Evolutionary conservation across 2,888 invertebrate genomes (phyloP).

Genomic region (Uropetala carovei): DNA sequence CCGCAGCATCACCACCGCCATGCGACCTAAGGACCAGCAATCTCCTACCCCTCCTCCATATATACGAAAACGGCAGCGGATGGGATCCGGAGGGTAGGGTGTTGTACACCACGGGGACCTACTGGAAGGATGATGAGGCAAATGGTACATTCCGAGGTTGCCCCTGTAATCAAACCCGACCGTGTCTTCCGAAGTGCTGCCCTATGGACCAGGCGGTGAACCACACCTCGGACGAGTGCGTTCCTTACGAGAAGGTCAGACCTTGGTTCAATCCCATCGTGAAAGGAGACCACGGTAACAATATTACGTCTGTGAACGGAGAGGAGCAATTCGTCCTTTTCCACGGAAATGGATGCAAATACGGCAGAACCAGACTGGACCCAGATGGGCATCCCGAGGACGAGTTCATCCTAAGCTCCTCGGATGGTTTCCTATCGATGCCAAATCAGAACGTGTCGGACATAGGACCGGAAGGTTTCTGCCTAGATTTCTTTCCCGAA

Average conservation of each 20-base stretch:
- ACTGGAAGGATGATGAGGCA: background rate
- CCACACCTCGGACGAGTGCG: background rate
- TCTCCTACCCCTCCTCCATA: too few relatives aligned
- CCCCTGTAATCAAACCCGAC: background rate
- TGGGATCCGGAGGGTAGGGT: background rate
- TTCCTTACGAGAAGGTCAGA: background rate
- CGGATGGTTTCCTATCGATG: background rate
- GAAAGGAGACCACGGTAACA: background rate
- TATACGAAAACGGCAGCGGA: background rate
- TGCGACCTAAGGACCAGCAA: too few relatives aligned
- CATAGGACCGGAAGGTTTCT: background rate
- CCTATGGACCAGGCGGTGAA: background rate
- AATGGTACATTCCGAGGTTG: background rate
- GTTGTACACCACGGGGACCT: background rate
- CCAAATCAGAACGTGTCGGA: background rate
- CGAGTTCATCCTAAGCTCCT: background rate
- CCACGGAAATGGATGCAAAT: background rate
- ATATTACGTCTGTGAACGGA: background rate
- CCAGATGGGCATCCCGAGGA: background rate
- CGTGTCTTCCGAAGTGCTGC: constrained; percentile 50
- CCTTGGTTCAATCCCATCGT: constrained; percentile 13
- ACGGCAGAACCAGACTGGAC: background rate
- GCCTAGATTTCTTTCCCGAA: background rate
- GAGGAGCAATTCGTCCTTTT: background rate
- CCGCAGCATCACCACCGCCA: too few relatives aligned